Evolutionary conservation across 1,140 invertebrate species (phyloP).

Genomic region (Adoxophyes honmai): DNA sequence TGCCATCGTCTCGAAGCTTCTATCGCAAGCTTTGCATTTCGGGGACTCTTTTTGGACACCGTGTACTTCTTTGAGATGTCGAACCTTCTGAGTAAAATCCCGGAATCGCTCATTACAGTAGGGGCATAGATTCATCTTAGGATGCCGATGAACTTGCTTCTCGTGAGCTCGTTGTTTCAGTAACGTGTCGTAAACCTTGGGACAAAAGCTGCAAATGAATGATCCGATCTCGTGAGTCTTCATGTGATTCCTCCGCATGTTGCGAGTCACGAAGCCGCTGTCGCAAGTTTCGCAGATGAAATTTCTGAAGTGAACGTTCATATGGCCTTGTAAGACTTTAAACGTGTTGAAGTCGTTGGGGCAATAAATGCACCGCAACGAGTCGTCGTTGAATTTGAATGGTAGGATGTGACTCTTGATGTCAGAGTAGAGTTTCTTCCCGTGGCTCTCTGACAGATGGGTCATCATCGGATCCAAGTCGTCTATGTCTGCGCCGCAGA

Average conservation of each 20-base stretch:
- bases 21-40: constrained; percentile 35
- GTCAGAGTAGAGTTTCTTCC: constrained; percentile 5
- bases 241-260: constrained; percentile 10
- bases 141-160: constrained; percentile 2
- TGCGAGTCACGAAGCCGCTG: constrained; percentile 22
- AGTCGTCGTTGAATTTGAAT: constrained; percentile 4
- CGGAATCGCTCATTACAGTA: constrained; percentile 32
- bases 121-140: constrained; percentile 7
- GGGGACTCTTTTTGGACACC: constrained; percentile 15
- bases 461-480: constrained; percentile 25
- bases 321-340: constrained; percentile 31
- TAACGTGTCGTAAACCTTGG: constrained; percentile 16
- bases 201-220: constrained; percentile 25
- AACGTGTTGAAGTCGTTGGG: constrained; percentile 32
- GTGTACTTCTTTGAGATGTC: constrained; percentile 30
- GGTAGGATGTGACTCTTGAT: constrained; percentile 1
- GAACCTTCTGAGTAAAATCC: constrained; percentile 18
- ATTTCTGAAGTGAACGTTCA: constrained; percentile 36
- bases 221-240: constrained; percentile 16
- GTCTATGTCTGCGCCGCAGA: constrained; percentile 24
- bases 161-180: constrained; percentile 1
- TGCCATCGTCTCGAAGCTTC: constrained; percentile 18
- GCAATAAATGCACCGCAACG: constrained; percentile 25
- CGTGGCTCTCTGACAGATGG: constrained; percentile 32
- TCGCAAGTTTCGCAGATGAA: constrained; percentile 39